phyloP scores from a whole-genome alignment of 1,140 invertebrate genomes.

The Drosophila nannoptera region DNA sequence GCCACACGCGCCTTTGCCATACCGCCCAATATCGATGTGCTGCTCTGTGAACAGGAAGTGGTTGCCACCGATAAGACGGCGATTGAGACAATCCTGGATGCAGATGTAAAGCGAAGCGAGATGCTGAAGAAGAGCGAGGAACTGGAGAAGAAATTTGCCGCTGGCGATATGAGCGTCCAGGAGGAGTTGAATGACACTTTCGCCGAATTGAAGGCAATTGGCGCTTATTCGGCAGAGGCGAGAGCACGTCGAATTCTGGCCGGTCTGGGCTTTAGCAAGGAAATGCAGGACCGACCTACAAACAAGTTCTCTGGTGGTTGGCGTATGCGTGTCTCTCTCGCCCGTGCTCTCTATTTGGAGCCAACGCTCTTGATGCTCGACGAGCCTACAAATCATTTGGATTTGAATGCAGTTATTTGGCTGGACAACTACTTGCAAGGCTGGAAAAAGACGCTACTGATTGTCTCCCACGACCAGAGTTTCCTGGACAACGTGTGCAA shows the following conservation, averaged over 20 bases:
- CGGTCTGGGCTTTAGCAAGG: conserved; percentile 95
- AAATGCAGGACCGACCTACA: conserved; percentile 96
- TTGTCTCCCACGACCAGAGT: conserved; percentile 99
- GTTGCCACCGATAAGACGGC: conserved; percentile 94
- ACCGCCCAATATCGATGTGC: conserved; percentile 97
- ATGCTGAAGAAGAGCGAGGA: conserved; percentile 91
- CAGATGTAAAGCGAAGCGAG: conserved; percentile 92
- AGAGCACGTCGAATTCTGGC: conserved; percentile 95
- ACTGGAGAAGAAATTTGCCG: conserved; percentile 86
- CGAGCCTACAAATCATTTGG: conserved; percentile 96
- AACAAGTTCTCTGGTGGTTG: conserved; percentile 99
- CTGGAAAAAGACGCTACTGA: conserved; percentile 98
- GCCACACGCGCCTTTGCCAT: conserved; percentile 93
- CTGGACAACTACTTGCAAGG: conserved; percentile 97
- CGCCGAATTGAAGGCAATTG: conserved; percentile 96
- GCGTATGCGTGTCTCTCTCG: conserved; percentile 98
- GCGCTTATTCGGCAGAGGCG: conserved; percentile 97
- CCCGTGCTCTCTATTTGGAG: conserved; percentile 93
- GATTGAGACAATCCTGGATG: conserved; percentile 94
- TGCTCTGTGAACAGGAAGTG: conserved; percentile 99
- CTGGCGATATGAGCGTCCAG: conserved; percentile 84
- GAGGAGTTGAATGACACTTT: conserved; percentile 94
- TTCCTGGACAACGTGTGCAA: conserved; percentile 99
- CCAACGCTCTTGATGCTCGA: conserved; percentile 97
- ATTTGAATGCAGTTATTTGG: conserved; percentile 99